phyloP scores from a whole-genome alignment of 2,113 vertebrate species.

The Sceloporus tristichus region DNA sequence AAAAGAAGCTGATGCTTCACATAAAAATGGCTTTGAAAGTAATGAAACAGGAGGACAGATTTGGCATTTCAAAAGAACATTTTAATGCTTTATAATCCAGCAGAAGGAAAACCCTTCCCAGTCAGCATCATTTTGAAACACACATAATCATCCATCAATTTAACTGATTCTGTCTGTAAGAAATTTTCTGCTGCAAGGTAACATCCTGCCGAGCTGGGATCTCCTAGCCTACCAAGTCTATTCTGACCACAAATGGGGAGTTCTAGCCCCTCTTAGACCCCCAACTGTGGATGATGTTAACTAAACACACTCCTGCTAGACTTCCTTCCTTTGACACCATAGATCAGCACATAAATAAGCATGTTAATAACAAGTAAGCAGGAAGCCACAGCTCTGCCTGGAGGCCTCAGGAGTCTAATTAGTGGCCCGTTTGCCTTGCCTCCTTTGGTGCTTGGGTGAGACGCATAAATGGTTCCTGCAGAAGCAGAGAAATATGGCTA shows the following conservation, averaged over 20 bases:
- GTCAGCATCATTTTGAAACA: neutral
- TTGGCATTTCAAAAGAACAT: neutral
- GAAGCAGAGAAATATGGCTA: conserved; percentile 16
- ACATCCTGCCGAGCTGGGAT: neutral
- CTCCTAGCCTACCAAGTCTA: neutral
- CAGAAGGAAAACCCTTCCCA: neutral
- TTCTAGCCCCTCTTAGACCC: neutral
- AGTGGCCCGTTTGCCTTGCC: conserved; percentile 20
- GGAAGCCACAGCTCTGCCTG: neutral
- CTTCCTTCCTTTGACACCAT: neutral
- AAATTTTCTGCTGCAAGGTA: neutral
- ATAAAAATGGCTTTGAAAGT: neutral
- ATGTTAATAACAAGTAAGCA: conserved; percentile 21
- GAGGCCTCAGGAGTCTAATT: conserved; percentile 34
- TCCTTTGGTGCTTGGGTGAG: neutral
- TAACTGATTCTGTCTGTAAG: too few species aligned
- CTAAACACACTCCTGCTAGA: neutral
- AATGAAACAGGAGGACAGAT: neutral
- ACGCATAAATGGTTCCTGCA: neutral
- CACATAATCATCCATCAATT: neutral
- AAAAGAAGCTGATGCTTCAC: neutral
- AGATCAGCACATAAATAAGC: conserved; percentile 19
- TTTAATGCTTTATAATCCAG: neutral
- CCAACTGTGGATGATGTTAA: neutral
- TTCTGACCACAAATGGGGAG: neutral